phyloP scores from a whole-genome alignment of 2,113 vertebrate genomes.

The Nothoprocta perdicaria region DNA sequence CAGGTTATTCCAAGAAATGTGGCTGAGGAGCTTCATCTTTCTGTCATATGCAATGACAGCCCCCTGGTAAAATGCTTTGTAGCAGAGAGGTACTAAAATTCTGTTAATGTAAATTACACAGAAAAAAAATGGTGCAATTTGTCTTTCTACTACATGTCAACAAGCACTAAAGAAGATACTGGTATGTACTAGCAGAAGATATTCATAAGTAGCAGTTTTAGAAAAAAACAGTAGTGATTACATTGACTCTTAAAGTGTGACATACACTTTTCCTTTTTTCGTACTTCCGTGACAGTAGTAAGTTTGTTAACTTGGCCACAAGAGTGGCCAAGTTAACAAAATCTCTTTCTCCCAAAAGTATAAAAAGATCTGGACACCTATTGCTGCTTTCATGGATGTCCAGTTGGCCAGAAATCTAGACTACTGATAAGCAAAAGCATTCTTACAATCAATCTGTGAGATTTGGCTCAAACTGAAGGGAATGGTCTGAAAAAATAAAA shows the following conservation, averaged over 20 bases:
- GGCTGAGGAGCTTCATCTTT: background rate
- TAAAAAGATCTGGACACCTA: background rate
- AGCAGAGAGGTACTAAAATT: background rate
- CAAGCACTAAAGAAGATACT: background rate
- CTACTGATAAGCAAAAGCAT: background rate
- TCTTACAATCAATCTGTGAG: background rate
- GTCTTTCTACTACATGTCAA: background rate
- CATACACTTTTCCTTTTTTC: background rate
- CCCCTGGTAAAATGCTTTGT: background rate
- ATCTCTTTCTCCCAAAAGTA: background rate
- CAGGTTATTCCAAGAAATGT: background rate
- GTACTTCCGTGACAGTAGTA: background rate
- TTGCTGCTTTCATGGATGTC: background rate
- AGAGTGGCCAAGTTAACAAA: background rate
- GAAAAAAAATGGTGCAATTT: background rate
- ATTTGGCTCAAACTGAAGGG: background rate
- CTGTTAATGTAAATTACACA: background rate
- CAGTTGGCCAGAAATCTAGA: background rate
- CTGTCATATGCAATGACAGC: background rate
- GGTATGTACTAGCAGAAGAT: background rate
- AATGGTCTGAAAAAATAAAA: background rate
- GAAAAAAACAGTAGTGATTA: background rate
- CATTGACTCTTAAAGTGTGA: background rate
- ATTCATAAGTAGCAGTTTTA: background rate
- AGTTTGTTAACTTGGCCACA: too few species aligned